Evolutionary conservation across 2,888 invertebrate species (phyloP).

Genomic region (Stomorhina lunata): DNA sequence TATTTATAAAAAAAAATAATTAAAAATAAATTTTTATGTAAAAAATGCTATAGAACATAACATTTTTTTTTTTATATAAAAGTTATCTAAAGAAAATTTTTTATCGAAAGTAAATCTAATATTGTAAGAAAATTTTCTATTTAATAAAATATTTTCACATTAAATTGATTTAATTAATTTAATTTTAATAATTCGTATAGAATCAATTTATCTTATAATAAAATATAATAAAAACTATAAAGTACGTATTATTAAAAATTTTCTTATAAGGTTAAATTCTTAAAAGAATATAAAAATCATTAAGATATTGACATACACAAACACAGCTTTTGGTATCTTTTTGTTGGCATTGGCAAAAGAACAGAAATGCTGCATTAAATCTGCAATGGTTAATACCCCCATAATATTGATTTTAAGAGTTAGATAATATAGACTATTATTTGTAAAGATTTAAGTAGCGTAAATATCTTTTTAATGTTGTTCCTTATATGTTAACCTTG

Average conservation of each 20-base stretch:
- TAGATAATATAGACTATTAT: not conserved
- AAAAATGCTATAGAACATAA: no score
- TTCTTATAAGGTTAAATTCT: no score
- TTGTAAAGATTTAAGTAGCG: not conserved
- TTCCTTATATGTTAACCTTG: conserved; percentile 42
- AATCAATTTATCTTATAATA: conserved; percentile 10
- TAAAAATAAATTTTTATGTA: no score
- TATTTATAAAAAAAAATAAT: no score
- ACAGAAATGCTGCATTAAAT: not conserved
- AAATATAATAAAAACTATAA: not conserved
- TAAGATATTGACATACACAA: not conserved
- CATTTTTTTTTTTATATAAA: no score
- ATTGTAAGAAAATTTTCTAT: no score
- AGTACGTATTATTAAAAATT: not conserved
- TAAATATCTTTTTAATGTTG: not conserved
- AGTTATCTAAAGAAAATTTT: no score
- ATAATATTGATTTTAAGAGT: conserved; percentile 32
- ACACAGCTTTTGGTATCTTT: not conserved
- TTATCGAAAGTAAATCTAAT: no score
- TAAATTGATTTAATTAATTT: no score
- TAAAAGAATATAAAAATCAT: not conserved
- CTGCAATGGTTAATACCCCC: conserved; percentile 17
- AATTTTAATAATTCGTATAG: no score
- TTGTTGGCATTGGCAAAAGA: conserved; percentile 12
- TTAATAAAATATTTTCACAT: no score